Evolutionary conservation across 1,140 invertebrate species (phyloP).

Genomic region (Cyclina sinensis): DNA sequence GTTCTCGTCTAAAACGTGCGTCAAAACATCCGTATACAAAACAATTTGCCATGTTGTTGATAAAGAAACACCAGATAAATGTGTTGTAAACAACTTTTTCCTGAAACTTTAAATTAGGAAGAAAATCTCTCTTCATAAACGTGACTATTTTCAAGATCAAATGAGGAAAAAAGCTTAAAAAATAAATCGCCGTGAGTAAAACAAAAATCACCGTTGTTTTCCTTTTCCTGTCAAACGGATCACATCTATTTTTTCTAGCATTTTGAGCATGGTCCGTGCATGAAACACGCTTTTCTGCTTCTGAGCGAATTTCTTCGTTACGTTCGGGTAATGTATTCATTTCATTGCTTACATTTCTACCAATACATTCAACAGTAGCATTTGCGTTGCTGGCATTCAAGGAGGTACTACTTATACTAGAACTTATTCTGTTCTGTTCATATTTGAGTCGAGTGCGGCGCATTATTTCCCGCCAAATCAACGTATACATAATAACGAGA

Average conservation of each 20-base stretch:
- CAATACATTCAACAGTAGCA: no score
- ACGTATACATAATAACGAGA: constrained; percentile 71
- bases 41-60: constrained; percentile 76
- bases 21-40: constrained; percentile 79
- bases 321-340: neutral
- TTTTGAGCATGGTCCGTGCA: neutral
- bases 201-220: constrained; percentile 76
- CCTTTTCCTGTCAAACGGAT: constrained; percentile 1
- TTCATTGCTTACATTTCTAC: no score
- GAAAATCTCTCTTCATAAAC: constrained; percentile 70
- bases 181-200: constrained; percentile 74
- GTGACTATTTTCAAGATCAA: constrained; percentile 71
- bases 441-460: constrained; percentile 63
- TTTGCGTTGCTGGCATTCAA: no score
- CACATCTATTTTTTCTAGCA: no score
- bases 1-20: neutral
- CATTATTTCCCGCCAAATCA: constrained; percentile 70
- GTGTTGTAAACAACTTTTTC: constrained; percentile 74
- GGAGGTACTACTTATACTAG: no score
- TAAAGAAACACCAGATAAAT: constrained; percentile 77
- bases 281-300: neutral
- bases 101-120: constrained; percentile 16
- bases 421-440: no score
- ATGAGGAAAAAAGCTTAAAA: constrained; percentile 77
- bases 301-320: neutral